phyloP scores from a whole-genome alignment of 1,140 invertebrate genomes.

The Dinoponera quadriceps region DNA sequence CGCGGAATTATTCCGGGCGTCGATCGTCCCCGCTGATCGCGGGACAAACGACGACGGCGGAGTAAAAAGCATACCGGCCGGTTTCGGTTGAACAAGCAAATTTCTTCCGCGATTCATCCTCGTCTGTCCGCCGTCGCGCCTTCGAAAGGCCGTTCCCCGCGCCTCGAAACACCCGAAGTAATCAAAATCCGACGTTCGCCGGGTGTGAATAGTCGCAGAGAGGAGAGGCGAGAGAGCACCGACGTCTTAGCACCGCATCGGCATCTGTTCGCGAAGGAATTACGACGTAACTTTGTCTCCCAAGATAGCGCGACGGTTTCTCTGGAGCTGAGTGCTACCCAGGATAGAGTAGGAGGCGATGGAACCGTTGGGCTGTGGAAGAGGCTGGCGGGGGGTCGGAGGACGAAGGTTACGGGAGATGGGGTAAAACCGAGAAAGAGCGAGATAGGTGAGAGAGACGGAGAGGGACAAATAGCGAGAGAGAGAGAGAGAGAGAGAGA shows the following conservation, averaged over 20 bases:
- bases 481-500: conserved; percentile 34
- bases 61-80: not conserved
- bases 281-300: conserved; percentile 85
- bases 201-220: conserved; percentile 51
- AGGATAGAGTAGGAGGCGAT: conserved; percentile 60
- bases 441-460: conserved; percentile 22
- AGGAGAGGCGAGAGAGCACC: conserved; percentile 33
- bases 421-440: conserved; percentile 53
- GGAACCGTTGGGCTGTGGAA: conserved; percentile 68
- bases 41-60: not conserved
- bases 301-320: conserved; percentile 82
- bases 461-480: conserved; percentile 27
- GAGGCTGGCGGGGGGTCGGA: conserved; percentile 9
- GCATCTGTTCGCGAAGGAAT: conserved; percentile 86
- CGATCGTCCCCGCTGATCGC: conserved; percentile 31
- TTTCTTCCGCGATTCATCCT: conserved; percentile 7
- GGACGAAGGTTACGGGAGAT: conserved; percentile 62
- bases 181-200: conserved; percentile 61
- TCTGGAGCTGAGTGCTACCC: conserved; percentile 78
- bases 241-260: conserved; percentile 82
- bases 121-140: not conserved
- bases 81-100: not conserved
- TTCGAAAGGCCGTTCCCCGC: not conserved
- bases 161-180: conserved; percentile 11
- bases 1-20: conserved; percentile 21